Evolutionary conservation across 2,113 vertebrate species (phyloP).

Genomic region (Strix aluco): DNA sequence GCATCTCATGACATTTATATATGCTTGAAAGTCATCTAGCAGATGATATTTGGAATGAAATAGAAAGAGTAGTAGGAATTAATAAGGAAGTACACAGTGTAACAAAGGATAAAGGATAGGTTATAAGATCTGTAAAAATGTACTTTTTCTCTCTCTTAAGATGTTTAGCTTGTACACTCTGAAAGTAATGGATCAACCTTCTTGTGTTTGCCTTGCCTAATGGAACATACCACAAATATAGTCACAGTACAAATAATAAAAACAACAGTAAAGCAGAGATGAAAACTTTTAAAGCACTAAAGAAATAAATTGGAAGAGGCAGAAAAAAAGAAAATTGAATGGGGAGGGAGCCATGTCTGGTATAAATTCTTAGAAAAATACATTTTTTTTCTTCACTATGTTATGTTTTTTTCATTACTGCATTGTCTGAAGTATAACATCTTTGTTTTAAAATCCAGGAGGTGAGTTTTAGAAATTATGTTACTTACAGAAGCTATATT

Average conservation of each 20-base stretch:
- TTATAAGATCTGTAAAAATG: background rate
- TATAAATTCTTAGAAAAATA: background rate
- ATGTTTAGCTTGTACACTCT: background rate
- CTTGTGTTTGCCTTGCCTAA: background rate
- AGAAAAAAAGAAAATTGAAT: background rate
- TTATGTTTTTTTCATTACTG: background rate
- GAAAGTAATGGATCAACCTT: background rate
- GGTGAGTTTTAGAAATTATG: background rate
- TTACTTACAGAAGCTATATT: background rate
- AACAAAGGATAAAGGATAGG: background rate
- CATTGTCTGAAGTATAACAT: background rate
- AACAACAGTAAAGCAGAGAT: background rate
- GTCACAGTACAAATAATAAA: background rate
- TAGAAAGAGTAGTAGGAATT: background rate
- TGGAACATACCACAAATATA: background rate
- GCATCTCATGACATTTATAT: background rate
- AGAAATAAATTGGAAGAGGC: background rate
- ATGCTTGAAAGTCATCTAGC: background rate
- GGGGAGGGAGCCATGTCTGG: background rate
- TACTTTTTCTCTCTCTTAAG: background rate
- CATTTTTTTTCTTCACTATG: background rate
- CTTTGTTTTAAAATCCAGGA: background rate
- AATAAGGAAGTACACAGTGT: background rate
- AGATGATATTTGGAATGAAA: background rate
- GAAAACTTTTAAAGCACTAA: background rate